These are phyloP conservation scores for Cassiopea andromeda DNA, from an alignment of 30 jellyfish, hydroid and myxozoan genomes.

Conservation along the genomic window DNA sequence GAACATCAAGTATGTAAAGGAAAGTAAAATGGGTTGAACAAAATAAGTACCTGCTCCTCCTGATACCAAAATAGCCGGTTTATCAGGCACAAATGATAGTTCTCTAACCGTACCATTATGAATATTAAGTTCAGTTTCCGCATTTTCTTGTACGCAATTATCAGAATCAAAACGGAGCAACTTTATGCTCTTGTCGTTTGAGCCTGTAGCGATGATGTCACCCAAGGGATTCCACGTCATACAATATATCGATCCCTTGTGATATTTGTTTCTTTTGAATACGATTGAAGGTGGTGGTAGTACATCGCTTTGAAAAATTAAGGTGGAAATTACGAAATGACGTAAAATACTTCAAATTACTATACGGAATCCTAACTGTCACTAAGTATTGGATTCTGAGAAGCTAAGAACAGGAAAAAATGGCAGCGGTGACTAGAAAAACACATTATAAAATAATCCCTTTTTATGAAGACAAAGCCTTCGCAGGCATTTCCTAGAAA, in stretches of 20 bases:
- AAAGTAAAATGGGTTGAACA: background rate
- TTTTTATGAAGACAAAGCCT: too few species aligned
- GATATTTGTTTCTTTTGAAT: constrained; percentile 88
- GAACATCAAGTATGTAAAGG: background rate
- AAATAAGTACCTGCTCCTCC: constrained; percentile 96
- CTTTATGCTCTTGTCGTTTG: constrained; percentile 92
- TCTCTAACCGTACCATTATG: constrained; percentile 98
- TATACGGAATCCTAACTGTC: background rate
- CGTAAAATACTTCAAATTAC: background rate
- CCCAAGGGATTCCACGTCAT: constrained; percentile 98
- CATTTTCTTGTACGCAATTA: constrained; percentile 74
- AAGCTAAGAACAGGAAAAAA: too few species aligned
- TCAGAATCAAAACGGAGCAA: constrained; percentile 82
- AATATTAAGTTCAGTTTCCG: constrained; percentile 80
- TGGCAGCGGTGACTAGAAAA: too few species aligned
- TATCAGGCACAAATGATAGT: constrained; percentile 90
- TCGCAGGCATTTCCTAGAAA: too few species aligned
- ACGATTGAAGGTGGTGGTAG: constrained; percentile 73
- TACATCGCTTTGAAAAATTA: constrained; percentile 24
- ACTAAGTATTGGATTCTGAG: too few species aligned
- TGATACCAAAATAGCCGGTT: constrained; percentile 78
- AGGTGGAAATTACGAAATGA: too few species aligned
- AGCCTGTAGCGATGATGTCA: constrained; percentile 94
- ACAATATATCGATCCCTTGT: constrained; percentile 98
- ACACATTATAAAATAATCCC: too few species aligned